Evolutionary conservation across 2,113 vertebrate species (phyloP).

Genomic region (Oriolus oriolus): DNA sequence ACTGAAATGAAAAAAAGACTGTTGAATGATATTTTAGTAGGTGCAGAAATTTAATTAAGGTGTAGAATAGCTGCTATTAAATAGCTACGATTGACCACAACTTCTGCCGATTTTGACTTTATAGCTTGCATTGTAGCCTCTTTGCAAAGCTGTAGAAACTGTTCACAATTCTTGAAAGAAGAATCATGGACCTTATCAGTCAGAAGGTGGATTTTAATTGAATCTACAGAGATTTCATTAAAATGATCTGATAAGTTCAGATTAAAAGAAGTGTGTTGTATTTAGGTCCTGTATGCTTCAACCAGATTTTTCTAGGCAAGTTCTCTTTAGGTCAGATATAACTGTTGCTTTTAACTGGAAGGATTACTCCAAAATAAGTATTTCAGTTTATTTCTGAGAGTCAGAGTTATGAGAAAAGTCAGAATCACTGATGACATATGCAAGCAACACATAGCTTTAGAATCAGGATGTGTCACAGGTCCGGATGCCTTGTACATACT

Average conservation of each 20-base stretch:
- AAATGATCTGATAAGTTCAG: neutral
- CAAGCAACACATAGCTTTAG: neutral
- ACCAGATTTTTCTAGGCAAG: neutral
- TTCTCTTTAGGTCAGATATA: neutral
- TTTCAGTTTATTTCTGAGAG: neutral
- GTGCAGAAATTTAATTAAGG: constrained; percentile 22
- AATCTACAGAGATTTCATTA: neutral
- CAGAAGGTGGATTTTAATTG: neutral
- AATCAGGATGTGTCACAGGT: neutral
- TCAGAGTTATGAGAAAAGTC: neutral
- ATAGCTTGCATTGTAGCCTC: neutral
- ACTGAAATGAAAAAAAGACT: constrained; percentile 42
- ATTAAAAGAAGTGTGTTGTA: neutral
- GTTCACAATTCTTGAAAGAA: neutral
- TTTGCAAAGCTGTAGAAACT: neutral
- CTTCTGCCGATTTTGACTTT: neutral
- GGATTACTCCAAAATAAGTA: neutral
- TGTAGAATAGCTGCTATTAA: neutral
- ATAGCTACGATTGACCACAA: neutral
- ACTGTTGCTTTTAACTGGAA: neutral
- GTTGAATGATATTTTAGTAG: neutral
- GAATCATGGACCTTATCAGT: neutral
- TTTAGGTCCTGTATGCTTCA: neutral
- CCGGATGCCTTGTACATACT: neutral
- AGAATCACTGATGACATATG: neutral